Percentiles rank a stretch among this genome's conserved stretches.
phyloP scores from a whole-genome alignment of 2,113 vertebrate species.

The Sitta europaea region DNA sequence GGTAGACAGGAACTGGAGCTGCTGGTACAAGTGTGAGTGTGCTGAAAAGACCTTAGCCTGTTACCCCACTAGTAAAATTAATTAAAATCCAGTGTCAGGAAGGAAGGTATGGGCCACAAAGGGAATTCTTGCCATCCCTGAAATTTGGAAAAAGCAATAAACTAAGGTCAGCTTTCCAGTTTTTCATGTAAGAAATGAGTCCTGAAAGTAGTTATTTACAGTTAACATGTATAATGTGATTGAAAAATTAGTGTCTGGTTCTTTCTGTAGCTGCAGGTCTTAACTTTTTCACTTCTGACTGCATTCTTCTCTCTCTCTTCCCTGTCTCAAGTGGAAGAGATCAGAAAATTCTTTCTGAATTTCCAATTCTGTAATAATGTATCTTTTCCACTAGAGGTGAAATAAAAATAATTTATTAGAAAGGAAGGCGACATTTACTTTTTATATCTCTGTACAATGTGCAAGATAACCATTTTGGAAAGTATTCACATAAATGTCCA shows the following conservation, averaged over 20 bases:
- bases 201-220: background rate
- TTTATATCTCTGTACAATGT: background rate
- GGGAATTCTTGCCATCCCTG: background rate
- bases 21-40: background rate
- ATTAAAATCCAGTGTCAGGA: background rate
- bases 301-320: background rate
- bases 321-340: background rate
- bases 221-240: background rate
- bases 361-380: background rate
- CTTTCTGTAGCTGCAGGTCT: background rate
- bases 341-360: background rate
- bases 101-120: background rate
- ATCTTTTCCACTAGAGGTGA: background rate
- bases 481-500: background rate
- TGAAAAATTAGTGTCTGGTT: background rate
- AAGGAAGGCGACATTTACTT: background rate
- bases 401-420: background rate
- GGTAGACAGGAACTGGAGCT: background rate
- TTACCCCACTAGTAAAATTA: background rate
- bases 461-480: background rate
- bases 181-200: background rate
- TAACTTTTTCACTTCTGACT: background rate
- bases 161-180: background rate
- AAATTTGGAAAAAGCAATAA: background rate
- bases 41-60: background rate